Conservation (phyloP, 2,888 invertebrate genomes). For the Ctena decussata region DNA sequence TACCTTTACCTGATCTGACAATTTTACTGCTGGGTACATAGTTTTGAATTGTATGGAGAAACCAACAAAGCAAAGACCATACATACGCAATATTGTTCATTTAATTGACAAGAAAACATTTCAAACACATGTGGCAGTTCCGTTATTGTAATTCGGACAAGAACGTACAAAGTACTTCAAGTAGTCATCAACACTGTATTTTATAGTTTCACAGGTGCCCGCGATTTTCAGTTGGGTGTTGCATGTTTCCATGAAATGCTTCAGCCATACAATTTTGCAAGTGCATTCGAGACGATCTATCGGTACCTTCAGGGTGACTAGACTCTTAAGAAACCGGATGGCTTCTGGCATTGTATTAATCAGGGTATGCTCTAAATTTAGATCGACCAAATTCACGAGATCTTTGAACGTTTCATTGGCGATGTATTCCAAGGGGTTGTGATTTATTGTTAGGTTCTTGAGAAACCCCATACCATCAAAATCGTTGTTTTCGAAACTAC, state of each 20-base stretch:
- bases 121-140: neutral
- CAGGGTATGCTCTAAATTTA: constrained; percentile 57
- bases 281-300: constrained; percentile 67
- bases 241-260: constrained; percentile 49
- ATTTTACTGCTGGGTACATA: too few relatives aligned
- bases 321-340: constrained; percentile 43
- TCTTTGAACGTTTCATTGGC: constrained; percentile 68
- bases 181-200: constrained; percentile 50
- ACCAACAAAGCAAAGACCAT: too few relatives aligned
- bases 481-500: constrained; percentile 70
- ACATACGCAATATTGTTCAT: too few relatives aligned
- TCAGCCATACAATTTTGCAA: constrained; percentile 70
- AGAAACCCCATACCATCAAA: constrained; percentile 55
- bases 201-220: constrained; percentile 69
- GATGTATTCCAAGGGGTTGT: constrained; percentile 69
- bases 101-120: too few relatives aligned
- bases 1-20: too few relatives aligned
- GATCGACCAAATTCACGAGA: constrained; percentile 29
- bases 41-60: too few relatives aligned
- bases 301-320: constrained; percentile 37
- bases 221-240: constrained; percentile 40
- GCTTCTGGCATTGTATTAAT: constrained; percentile 68
- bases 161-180: constrained; percentile 36
- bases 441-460: constrained; percentile 40
- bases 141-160: constrained; percentile 58